Percentiles rank a stretch among this genome's conserved stretches.
Conservation (phyloP, 1,140 invertebrate species). For the Atta cephalotes region DNA sequence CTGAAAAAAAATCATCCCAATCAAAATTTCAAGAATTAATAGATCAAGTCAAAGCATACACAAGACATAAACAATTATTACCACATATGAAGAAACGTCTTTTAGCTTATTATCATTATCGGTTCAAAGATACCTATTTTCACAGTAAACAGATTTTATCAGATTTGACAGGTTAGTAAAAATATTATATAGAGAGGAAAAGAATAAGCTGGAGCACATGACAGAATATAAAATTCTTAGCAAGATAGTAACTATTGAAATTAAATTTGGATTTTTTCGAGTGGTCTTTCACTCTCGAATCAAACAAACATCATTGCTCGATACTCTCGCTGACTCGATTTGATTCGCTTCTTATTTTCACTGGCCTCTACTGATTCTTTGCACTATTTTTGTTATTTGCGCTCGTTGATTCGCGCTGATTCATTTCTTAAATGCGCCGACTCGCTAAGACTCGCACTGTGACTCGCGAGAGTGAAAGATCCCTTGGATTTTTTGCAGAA, state of each 20-base stretch:
- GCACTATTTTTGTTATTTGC: too few species aligned
- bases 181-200: background rate
- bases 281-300: too few species aligned
- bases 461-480: too few species aligned
- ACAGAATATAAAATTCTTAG: background rate
- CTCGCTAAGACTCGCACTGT: too few species aligned
- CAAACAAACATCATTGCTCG: too few species aligned
- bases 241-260: background rate
- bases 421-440: too few species aligned
- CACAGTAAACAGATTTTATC: conserved; percentile 79
- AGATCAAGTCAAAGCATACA: conserved; percentile 82
- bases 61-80: conserved; percentile 81
- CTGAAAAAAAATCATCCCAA: conserved; percentile 75
- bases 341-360: too few species aligned
- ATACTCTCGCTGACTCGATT: too few species aligned
- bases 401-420: too few species aligned
- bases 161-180: conserved; percentile 78
- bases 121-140: conserved; percentile 82
- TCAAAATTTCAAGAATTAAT: conserved; percentile 82
- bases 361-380: too few species aligned
- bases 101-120: conserved; percentile 79
- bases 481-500: conserved; percentile 61
- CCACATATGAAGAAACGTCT: conserved; percentile 80
- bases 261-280: background rate
- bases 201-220: background rate